A percentile compares a stretch with the other conserved stretches of the same genome.
phyloP scores from a whole-genome alignment of 1,140 invertebrate species.

The Drosophila nikananu region DNA sequence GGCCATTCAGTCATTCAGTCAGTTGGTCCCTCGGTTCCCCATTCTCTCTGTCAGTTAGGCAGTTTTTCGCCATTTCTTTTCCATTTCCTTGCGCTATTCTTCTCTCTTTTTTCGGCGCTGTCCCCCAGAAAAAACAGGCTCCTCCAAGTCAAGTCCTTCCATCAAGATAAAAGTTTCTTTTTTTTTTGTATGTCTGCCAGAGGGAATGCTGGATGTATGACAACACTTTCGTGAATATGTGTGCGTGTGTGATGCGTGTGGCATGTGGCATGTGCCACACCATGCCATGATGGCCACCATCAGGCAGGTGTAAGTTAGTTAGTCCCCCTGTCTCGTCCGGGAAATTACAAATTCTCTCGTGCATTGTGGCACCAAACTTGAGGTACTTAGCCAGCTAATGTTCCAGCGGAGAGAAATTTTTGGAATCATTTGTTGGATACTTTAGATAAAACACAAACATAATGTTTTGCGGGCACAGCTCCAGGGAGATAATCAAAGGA shows the following conservation, averaged over 20 bases:
- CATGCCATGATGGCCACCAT: constrained; percentile 31
- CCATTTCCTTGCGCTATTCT: constrained; percentile 31
- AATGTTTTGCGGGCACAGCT: constrained; percentile 17
- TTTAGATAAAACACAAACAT: constrained; percentile 40
- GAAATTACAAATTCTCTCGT: constrained; percentile 51
- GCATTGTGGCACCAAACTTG: constrained; percentile 44
- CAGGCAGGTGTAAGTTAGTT: constrained; percentile 48
- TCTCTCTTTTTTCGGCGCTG: constrained; percentile 20
- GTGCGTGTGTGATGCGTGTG: constrained; percentile 6
- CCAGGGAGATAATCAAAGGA: constrained; percentile 37
- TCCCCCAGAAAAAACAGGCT: constrained; percentile 37
- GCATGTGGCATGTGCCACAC: constrained; percentile 30
- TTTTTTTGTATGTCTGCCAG: constrained; percentile 42
- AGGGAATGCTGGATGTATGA: constrained; percentile 57
- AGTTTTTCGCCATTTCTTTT: constrained; percentile 29
- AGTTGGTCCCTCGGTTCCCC: constrained; percentile 41
- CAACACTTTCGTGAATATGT: constrained; percentile 39
- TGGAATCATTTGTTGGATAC: constrained; percentile 47
- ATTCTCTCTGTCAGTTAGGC: constrained; percentile 47
- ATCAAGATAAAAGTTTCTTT: constrained; percentile 55
- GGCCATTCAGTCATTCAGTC: constrained; percentile 54
- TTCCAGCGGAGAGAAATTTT: constrained; percentile 47
- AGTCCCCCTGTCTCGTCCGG: constrained; percentile 9
- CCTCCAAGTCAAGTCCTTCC: constrained; percentile 53
- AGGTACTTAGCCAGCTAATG: constrained; percentile 50